Conservation (phyloP, 1,140 invertebrate species). For the Akabosia matsudoensis region DNA sequence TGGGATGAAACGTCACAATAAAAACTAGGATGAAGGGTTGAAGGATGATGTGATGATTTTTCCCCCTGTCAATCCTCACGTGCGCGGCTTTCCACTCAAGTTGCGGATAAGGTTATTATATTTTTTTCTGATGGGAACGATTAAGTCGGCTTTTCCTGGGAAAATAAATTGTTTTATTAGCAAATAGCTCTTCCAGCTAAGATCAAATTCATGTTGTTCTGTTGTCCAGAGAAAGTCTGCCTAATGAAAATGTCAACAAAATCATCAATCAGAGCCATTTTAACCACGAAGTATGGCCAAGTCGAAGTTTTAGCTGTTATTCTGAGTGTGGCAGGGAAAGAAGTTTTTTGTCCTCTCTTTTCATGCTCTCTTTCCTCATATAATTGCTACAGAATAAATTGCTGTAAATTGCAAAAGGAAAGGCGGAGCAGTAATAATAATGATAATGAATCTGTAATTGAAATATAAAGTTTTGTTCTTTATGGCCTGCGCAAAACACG, state of each 20-base stretch:
- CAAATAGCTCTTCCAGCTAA: too few relatives aligned
- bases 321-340: too few relatives aligned
- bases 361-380: slow-evolving; percentile 25
- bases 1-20: too few relatives aligned
- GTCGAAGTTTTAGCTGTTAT: too few relatives aligned
- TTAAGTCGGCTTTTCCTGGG: too few relatives aligned
- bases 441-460: neutral
- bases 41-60: too few relatives aligned
- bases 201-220: neutral
- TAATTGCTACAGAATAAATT: slow-evolving; percentile 27
- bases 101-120: too few relatives aligned
- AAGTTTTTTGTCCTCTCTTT: slow-evolving; percentile 11
- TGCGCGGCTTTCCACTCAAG: too few relatives aligned
- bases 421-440: neutral
- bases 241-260: slow-evolving; percentile 36
- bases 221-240: neutral
- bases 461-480: neutral
- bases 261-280: slow-evolving; percentile 36
- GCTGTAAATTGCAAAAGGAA: neutral
- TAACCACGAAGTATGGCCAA: neutral
- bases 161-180: neutral
- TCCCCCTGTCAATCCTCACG: too few relatives aligned
- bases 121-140: too few relatives aligned
- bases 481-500: too few relatives aligned
- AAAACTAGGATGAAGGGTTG: too few relatives aligned